These are phyloP conservation scores for Ormyrus thymus DNA, from an alignment of 2,888 invertebrate species.

Conservation along the genomic window DNA sequence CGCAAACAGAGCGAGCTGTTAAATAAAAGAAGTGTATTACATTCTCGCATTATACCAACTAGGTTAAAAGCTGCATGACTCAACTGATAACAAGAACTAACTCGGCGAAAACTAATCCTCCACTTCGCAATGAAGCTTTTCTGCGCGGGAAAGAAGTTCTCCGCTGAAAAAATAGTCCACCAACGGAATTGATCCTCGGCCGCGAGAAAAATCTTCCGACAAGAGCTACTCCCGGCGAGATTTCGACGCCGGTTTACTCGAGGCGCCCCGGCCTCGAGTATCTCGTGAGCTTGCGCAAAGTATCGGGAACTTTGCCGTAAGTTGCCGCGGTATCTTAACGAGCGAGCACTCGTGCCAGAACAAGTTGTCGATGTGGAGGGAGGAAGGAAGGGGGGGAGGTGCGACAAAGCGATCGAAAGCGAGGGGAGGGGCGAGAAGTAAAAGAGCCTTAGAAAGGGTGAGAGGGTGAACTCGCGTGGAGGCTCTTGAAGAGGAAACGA, in stretches of 20 bases:
- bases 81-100: too few species aligned
- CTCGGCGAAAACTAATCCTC: too few species aligned
- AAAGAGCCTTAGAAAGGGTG: slow-evolving; percentile 22
- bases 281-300: slow-evolving; percentile 10
- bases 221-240: too few species aligned
- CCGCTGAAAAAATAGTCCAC: too few species aligned
- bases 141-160: too few species aligned
- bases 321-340: slow-evolving; percentile 44
- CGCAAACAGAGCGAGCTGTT: too few species aligned
- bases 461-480: slow-evolving; percentile 9
- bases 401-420: slow-evolving; percentile 17
- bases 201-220: too few species aligned
- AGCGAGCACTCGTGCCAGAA: slow-evolving; percentile 32
- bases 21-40: too few species aligned
- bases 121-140: too few species aligned
- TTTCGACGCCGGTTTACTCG: not conserved
- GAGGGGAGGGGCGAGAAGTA: slow-evolving; percentile 17
- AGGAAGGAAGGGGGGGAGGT: slow-evolving; percentile 1
- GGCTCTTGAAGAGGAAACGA: slow-evolving; percentile 23
- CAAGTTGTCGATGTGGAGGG: slow-evolving; percentile 38
- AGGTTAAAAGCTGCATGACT: too few species aligned
- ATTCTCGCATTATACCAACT: too few species aligned
- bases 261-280: slow-evolving; percentile 1
- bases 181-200: too few species aligned
- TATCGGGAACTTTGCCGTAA: slow-evolving; percentile 30